A percentile compares a stretch with the other conserved stretches of the same genome.
Evolutionary conservation across 2,888 invertebrate species (phyloP).

Genomic region (Drosophila recens): DNA sequence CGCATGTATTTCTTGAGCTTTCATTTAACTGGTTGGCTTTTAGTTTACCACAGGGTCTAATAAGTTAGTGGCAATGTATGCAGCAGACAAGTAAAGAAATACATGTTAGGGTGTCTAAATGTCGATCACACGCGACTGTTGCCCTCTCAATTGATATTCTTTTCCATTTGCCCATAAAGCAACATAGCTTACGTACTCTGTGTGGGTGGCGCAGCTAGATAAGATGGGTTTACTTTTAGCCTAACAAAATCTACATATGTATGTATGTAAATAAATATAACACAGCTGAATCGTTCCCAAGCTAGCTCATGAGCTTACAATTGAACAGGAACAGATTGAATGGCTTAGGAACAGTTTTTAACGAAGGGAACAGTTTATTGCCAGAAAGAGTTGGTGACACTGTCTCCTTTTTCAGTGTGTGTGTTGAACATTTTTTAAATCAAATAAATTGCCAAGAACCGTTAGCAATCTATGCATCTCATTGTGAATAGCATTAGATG

Average conservation of each 20-base stretch:
- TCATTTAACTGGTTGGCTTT: conserved; percentile 52
- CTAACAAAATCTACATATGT: conserved; percentile 42
- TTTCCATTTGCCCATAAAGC: conserved; percentile 30
- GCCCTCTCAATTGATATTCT: background rate
- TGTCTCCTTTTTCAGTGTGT: background rate
- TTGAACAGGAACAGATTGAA: conserved; percentile 4
- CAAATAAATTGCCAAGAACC: conserved; percentile 25
- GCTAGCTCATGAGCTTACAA: background rate
- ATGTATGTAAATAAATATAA: conserved; percentile 41
- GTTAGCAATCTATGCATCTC: conserved; percentile 45
- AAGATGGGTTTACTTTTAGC: conserved; percentile 54
- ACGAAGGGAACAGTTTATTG: background rate
- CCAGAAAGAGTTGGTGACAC: background rate
- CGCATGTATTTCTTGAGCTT: conserved; percentile 50
- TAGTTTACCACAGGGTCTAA: background rate
- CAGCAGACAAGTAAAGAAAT: background rate
- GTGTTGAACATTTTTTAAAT: conserved; percentile 1
- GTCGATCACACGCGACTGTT: background rate
- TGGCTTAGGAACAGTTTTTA: conserved; percentile 2
- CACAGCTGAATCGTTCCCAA: conserved; percentile 39
- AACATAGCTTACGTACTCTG: conserved; percentile 28
- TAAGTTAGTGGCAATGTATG: background rate
- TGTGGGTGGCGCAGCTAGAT: conserved; percentile 61
- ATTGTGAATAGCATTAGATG: conserved; percentile 48
- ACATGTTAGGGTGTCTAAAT: background rate